These are phyloP conservation scores for Thalassarche chlororhynchos DNA, from an alignment of 2,113 vertebrate species.

Conservation along the genomic window DNA sequence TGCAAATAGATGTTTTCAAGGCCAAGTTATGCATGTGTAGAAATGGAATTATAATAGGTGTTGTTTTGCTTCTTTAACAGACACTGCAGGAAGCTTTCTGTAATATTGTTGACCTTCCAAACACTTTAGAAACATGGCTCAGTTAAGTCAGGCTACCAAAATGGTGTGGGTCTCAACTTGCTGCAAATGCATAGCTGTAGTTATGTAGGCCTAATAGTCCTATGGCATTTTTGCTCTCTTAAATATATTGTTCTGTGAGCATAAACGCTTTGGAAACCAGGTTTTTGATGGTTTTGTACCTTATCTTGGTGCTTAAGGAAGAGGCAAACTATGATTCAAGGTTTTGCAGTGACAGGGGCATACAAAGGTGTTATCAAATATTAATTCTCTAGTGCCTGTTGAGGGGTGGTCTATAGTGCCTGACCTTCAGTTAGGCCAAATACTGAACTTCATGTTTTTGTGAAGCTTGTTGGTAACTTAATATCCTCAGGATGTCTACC, in stretches of 20 bases:
- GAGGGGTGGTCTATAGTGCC: neutral
- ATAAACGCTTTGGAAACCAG: neutral
- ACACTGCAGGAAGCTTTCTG: neutral
- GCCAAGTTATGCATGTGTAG: neutral
- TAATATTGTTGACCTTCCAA: neutral
- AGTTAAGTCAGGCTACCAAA: neutral
- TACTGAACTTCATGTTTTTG: neutral
- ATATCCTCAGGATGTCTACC: neutral
- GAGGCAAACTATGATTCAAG: neutral
- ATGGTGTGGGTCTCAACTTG: neutral
- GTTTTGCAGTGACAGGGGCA: neutral
- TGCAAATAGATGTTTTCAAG: neutral
- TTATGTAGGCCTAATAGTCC: neutral
- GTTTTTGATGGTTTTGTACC: neutral
- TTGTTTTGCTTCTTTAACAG: neutral
- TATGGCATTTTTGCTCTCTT: neutral
- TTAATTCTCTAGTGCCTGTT: neutral
- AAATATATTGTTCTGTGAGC: neutral
- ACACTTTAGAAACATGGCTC: neutral
- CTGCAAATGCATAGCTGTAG: neutral
- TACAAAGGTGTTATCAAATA: neutral
- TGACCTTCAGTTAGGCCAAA: neutral
- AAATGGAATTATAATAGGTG: neutral
- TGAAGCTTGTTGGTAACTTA: neutral
- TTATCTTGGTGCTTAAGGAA: neutral